Base-by-base conservation (phyloP, 2,113 vertebrate species). In the Percina caprodes region DNA sequence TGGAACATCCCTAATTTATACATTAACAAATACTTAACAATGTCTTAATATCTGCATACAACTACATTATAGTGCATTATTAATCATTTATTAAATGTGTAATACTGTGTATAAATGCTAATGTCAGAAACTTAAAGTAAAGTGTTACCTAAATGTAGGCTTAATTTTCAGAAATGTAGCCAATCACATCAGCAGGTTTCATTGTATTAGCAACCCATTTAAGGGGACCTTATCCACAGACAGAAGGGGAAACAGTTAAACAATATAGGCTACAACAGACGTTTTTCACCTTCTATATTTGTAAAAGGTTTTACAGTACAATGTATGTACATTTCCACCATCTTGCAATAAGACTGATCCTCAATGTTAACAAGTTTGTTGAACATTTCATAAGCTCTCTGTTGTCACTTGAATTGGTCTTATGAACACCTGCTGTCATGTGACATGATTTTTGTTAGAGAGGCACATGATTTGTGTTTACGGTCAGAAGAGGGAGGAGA, bases 401-500 rank as follows among this genome's bases (percentile, higher is more conserved):
- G 7, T 46, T 72, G 48, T 51, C 46, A 21, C 63, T 63, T 69
- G 15, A 16, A 3, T 21, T 48, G 60, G 59, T 59, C 14, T 19
- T 16, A 51, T 61, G 46, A 33, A 69, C 6, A 24, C 9, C 30
- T 70, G 59, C 74, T 46, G 35, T 35, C 24, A 0, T 14, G 7
- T 49, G 11, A n/a, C 11, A 23, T 26, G 24, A 13, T 52, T 49
- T 49, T 33, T 68, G 4, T 30, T 2, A 33, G 1, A 42, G 23
- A 21, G 9, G n/a, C 1, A 24, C 62, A 60, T 70, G 61, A 74
- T 65, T 68, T 76, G 61, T 75, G 77, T 85, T 63, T 56, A 55
- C 15, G 69, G 58, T 18, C 2, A 2, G 9, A 6, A 45, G 49
- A 42, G 33, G 61, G 59, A 65, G 56, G 65, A 72, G 58, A 30